Percentiles rank a stretch among this genome's conserved stretches.
Conservation (phyloP, 1,140 invertebrate genomes). For the Papilio aristodemus region DNA sequence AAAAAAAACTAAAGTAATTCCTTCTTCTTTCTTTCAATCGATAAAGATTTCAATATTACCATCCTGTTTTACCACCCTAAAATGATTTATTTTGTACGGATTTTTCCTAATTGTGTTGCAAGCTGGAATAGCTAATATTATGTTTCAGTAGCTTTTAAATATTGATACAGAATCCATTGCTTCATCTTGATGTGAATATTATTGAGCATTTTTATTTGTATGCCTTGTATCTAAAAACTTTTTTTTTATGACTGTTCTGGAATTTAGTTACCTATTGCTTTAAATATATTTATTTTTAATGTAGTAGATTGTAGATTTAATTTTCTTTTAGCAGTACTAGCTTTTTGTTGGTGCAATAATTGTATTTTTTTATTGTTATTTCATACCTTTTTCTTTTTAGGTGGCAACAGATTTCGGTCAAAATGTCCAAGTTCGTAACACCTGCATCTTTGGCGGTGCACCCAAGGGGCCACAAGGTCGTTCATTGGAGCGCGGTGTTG, state of each 20-base stretch:
- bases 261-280: conserved; percentile 2
- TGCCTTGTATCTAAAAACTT: neutral
- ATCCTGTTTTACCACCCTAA: too few species aligned
- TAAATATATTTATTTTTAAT: neutral
- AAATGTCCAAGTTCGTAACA: conserved; percentile 88
- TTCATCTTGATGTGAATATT: neutral
- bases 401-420: conserved; percentile 93
- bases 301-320: conserved; percentile 11
- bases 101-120: too few species aligned
- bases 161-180: conserved; percentile 15
- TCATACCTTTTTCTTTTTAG: conserved; percentile 61
- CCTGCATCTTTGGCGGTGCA: conserved; percentile 95
- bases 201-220: neutral
- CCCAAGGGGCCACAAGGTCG: conserved; percentile 90
- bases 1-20: too few species aligned
- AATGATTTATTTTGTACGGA: too few species aligned
- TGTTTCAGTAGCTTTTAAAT: too few species aligned
- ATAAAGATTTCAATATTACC: too few species aligned
- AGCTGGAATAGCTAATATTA: too few species aligned
- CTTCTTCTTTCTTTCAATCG: too few species aligned
- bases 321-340: conserved; percentile 30
- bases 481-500: conserved; percentile 89
- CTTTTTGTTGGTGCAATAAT: neutral
- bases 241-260: conserved; percentile 5
- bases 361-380: neutral